Base-by-base conservation (phyloP, 2,113 vertebrate species). In the Nycticorax nycticorax region DNA sequence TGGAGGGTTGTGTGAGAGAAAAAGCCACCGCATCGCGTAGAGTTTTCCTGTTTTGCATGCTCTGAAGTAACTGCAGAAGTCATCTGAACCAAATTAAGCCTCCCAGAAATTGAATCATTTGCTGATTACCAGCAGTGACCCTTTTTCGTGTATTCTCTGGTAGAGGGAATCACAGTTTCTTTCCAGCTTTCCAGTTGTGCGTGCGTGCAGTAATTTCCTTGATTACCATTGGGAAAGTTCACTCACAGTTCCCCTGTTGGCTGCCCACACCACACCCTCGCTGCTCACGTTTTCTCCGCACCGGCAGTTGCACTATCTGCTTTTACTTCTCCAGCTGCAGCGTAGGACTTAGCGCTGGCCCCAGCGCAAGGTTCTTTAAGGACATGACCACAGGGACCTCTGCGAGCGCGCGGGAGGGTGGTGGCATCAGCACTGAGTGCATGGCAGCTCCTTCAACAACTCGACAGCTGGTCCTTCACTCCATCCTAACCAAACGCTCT, bases 371-470 rank as follows among this genome's bases (percentile, higher is more conserved):
- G 55, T 28, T 66, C 19, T 7, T 48, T 19, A 7, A 32, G 43
- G 63, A 45, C n/a, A 9, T 0, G 0, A 13, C 14, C 68, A 11
- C 0, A 0, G 55, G 33, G 52, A 53, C 24, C 41, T 47, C 64
- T 2, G 66, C 1, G 11, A 26, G 20, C 6, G 0, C 0, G 2
- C 0, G 5, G 72, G 24, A 39, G 47, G 14, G 17, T 0, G 10
- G 73, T 32, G 69, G 22, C 1, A 2, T 6, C 4, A 6, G 28
- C 64, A 64, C 53, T 3, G 1, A 47, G 39, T 1, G 7, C 47
- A 9, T 0, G 19, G 71, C 32, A 80, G 59, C 59, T 63, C 60
- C 55, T 32, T 43, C 79, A 43, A 5, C 18, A 32, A 0, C 28
- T 7, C 1, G 5, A 60, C 64, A 41, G n/a, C 60, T 8, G 35